Evolutionary conservation across 1,140 invertebrate species (phyloP), one percentile per base, ranked within the genome.

Genomic region (Lucilia sericata): DNA sequence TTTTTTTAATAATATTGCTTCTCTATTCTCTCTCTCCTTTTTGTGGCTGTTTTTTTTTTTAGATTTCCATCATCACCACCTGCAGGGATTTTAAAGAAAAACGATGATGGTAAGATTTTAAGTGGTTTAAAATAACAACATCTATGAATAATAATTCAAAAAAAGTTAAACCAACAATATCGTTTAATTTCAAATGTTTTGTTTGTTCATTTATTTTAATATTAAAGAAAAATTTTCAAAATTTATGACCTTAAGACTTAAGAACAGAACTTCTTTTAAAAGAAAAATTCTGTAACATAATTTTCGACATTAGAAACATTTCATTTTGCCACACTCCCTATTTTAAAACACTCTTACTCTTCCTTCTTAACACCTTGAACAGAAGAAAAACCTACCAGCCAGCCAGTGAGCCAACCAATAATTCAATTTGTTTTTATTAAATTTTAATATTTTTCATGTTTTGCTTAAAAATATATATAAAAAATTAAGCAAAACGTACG

Each of bases 61-160:
- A 90, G 89, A 85, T 90, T 90, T 86, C 89, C 89, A 86, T 81
- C 85, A 84, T 85, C 89, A 86, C 87, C 89, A 86, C 88, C 89
- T 87, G 88, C 89, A 82, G 89, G 87, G 85, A 90, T 90, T 86
- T 87, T 90, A 82, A 90, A 90, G 86, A 90, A 90, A 86, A 89
- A 85, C 89, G 89, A 90, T 86, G 89, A 90, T 89, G 89, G 89
- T 90, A 87, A 90, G 89, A 55, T 84, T 84, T 70, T 80, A 84
- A 82, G 78, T 80, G 76, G 36, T 42, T 42, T 30, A 34, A 14
- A 34, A 49, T 80, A 80, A 83, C 83, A 76, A 21, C 25, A 85
- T 86, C 81, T 83, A 42, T 55, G 51, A 55, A 55, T 17, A 87
- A 80, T 81, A 88, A 87, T 88, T 10, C 5, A 42, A 42, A 42